Percentiles rank a stretch among this genome's conserved stretches.
phyloP scores from a whole-genome alignment of 2,797 vertebrate genomes.

The Phoebastria nigripes region DNA sequence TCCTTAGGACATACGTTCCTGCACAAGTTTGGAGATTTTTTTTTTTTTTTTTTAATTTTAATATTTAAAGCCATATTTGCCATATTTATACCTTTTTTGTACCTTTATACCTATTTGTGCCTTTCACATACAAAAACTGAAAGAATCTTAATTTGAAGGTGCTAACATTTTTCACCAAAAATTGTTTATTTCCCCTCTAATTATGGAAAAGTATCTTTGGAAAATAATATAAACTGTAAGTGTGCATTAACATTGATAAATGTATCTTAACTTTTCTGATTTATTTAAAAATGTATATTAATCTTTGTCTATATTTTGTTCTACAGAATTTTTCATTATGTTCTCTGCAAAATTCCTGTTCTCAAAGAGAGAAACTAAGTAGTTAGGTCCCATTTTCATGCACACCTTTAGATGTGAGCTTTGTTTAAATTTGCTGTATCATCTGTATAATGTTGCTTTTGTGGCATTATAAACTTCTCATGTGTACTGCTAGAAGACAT shows the following conservation, averaged over 20 bases:
- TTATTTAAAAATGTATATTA: not conserved
- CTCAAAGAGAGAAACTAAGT: not conserved
- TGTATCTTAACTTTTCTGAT: not conserved
- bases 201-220: not conserved
- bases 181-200: not conserved
- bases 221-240: not conserved
- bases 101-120: not conserved
- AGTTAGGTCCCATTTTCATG: not conserved
- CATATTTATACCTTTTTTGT: not conserved
- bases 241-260: not conserved
- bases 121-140: not conserved
- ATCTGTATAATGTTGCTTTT: slow-evolving; percentile 48
- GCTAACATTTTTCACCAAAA: not conserved
- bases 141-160: not conserved
- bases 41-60: not conserved
- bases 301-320: not conserved
- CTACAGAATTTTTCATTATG: not conserved
- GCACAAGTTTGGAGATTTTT: not conserved
- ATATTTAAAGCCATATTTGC: not conserved
- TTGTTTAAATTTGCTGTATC: slow-evolving; percentile 45
- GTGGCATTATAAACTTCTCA: slow-evolving; percentile 44
- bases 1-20: not conserved
- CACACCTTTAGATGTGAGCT: not conserved
- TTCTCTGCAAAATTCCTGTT: not conserved
- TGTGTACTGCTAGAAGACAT: slow-evolving; percentile 35